Evolutionary conservation across 2,888 invertebrate genomes (phyloP).

Genomic region (Drosophila antonietae): DNA sequence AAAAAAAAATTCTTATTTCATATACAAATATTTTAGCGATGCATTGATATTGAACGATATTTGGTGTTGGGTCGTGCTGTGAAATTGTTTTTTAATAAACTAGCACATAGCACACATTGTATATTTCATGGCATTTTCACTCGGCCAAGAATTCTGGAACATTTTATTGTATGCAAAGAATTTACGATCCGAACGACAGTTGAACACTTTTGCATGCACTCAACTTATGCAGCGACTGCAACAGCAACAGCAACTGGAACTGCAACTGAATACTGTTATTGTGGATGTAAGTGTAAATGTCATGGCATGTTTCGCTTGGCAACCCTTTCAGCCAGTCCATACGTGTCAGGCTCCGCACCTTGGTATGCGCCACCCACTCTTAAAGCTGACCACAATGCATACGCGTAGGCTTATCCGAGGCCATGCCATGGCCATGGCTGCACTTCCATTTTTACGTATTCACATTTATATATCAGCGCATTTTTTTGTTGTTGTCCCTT

Average conservation of each 20-base stretch:
- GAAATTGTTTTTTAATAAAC: slow-evolving; percentile 4
- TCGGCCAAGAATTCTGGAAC: slow-evolving; percentile 10
- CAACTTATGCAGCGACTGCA: slow-evolving; percentile 34
- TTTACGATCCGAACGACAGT: slow-evolving; percentile 43
- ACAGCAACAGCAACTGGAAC: neutral
- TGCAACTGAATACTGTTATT: slow-evolving; percentile 17
- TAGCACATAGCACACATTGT: neutral
- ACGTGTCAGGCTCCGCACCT: slow-evolving; percentile 14
- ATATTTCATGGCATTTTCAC: neutral
- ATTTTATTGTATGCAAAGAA: slow-evolving; percentile 30
- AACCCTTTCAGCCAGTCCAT: slow-evolving; percentile 55
- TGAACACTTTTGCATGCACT: slow-evolving; percentile 57
- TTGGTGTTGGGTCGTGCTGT: neutral
- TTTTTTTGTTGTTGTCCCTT: slow-evolving; percentile 14
- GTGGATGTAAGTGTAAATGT: slow-evolving; percentile 25
- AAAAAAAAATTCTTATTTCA: neutral
- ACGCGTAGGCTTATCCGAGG: slow-evolving; percentile 41
- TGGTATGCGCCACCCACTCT: slow-evolving; percentile 32
- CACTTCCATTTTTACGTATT: slow-evolving; percentile 63
- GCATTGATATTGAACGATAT: neutral
- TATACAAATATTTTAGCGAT: neutral
- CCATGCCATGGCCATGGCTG: slow-evolving; percentile 19
- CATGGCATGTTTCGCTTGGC: slow-evolving; percentile 45
- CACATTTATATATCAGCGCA: slow-evolving; percentile 25
- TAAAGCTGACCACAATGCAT: slow-evolving; percentile 58